Base-by-base conservation (phyloP, 2,888 invertebrate genomes). In the Diarsia rubi region DNA sequence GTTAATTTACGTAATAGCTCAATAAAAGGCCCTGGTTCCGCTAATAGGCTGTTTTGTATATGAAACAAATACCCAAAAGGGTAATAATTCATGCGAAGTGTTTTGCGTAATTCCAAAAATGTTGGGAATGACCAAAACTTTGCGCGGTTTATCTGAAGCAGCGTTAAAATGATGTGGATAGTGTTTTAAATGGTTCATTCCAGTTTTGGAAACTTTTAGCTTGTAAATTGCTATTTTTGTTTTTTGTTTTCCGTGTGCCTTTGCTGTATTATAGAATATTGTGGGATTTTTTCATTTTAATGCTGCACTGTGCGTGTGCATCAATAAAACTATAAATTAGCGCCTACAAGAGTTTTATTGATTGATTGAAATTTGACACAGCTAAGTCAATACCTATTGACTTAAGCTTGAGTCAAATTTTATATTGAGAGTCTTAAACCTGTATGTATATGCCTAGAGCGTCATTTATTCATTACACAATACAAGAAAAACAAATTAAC, bases 1-100 rank as follows among this genome's bases (percentile, higher is more conserved):
- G 90, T 89, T 90, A 90, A 90, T 91, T 89, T 86, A 84, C 87
- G 79, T 90, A 90, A 90, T 89, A 86, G 88, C 82, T 89, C 86
- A 89, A 90, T 90, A 91, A 90, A 89, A 86, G 86, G 85, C 81
- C 81, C 71, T 82, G 85, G 83, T 83, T 73, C 77, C 77, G 83
- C 85, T 90, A 90, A 88, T 90, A 88, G 88, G 80, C 84, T 86
- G 85, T 86, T 91, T 88, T 84, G 87, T 87, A 88, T 84, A 86
- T 83, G 85, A 83, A 90, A 89, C 89, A 87, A 88, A 89, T 88
- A 83, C 88, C 91, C 90, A 65, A 75, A 86, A 87, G 83, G 79
- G 88, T 66, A 69, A 90, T 91, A 90, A 88, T 67, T 91, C 88
- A 88, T 88, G 80, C 78, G 77, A 84, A 89, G 87, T 88, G 64